phyloP scores from a whole-genome alignment of 2,888 invertebrate species.

The Cosmopolites sordidus region DNA sequence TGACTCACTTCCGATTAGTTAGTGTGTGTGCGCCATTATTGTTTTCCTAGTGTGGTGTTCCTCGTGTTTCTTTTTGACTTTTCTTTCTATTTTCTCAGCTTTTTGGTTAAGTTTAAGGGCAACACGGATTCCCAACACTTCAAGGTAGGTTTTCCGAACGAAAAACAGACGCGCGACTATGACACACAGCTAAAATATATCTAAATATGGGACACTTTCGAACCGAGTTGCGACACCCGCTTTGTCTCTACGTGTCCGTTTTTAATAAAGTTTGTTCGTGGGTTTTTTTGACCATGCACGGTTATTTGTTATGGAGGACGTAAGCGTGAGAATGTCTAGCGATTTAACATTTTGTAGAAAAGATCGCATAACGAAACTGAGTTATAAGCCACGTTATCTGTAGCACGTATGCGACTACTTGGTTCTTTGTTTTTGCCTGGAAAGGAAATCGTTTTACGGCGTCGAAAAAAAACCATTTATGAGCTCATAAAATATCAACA shows the following conservation, averaged over 20 bases:
- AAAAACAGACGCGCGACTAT: too few relatives aligned
- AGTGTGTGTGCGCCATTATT: constrained; percentile 26
- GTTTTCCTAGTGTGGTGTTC: constrained; percentile 24
- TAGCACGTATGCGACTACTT: neutral
- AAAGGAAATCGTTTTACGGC: too few relatives aligned
- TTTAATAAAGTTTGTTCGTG: neutral
- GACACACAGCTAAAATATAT: constrained; percentile 9
- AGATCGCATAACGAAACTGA: too few relatives aligned
- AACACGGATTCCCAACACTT: constrained; percentile 18
- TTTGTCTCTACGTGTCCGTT: constrained; percentile 23
- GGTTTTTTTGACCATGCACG: constrained; percentile 1
- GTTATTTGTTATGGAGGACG: too few relatives aligned
- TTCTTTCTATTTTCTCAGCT: constrained; percentile 19
- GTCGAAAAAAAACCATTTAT: too few relatives aligned
- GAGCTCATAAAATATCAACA: too few relatives aligned
- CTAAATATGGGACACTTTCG: constrained; percentile 26
- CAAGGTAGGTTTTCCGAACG: constrained; percentile 14
- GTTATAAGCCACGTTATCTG: too few relatives aligned
- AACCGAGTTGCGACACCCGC: constrained; percentile 23
- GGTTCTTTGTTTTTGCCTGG: neutral
- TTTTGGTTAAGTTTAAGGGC: constrained; percentile 19
- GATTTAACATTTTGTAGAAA: too few relatives aligned
- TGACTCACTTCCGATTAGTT: constrained; percentile 23
- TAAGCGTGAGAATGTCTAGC: too few relatives aligned
- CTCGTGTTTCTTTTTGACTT: constrained; percentile 23